Percentiles rank a stretch among this genome's conserved stretches.
Evolutionary conservation across 2,888 invertebrate genomes (phyloP).

Genomic region (Endotricha flammealis): DNA sequence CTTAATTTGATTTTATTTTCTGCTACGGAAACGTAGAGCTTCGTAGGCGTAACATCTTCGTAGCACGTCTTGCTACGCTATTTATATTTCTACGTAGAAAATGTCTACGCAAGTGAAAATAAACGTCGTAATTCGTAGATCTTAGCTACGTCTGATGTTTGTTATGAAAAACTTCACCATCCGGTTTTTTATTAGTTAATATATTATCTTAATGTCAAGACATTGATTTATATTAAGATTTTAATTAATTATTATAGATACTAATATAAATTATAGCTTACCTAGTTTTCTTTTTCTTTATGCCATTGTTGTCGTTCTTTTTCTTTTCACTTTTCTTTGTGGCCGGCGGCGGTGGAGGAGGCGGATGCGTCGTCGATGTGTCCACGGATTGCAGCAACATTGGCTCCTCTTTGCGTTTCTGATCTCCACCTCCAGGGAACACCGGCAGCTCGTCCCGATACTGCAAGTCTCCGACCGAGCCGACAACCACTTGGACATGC

Average conservation of each 20-base stretch:
- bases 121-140: too few relatives aligned
- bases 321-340: constrained; percentile 88
- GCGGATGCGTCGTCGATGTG: constrained; percentile 45
- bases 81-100: too few relatives aligned
- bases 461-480: constrained; percentile 70
- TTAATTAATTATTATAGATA: too few relatives aligned
- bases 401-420: constrained; percentile 66
- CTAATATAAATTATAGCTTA: too few relatives aligned
- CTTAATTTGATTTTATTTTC: too few relatives aligned
- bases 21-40: too few relatives aligned
- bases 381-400: constrained; percentile 58
- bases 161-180: too few relatives aligned
- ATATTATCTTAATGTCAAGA: too few relatives aligned
- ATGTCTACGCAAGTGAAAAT: too few relatives aligned
- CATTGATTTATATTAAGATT: too few relatives aligned
- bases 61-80: constrained; percentile 11
- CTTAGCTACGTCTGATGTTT: too few relatives aligned
- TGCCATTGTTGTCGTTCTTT: constrained; percentile 90
- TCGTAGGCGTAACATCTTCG: constrained; percentile 11
- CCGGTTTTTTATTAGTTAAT: too few relatives aligned
- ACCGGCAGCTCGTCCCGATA: constrained; percentile 68
- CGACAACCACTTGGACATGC: constrained; percentile 68
- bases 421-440: constrained; percentile 40
- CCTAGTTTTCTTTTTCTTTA: constrained; percentile 96
- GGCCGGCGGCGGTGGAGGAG: constrained; percentile 56